Evolutionary conservation across 2,797 vertebrate genomes (phyloP).

Genomic region (Falco berigora): DNA sequence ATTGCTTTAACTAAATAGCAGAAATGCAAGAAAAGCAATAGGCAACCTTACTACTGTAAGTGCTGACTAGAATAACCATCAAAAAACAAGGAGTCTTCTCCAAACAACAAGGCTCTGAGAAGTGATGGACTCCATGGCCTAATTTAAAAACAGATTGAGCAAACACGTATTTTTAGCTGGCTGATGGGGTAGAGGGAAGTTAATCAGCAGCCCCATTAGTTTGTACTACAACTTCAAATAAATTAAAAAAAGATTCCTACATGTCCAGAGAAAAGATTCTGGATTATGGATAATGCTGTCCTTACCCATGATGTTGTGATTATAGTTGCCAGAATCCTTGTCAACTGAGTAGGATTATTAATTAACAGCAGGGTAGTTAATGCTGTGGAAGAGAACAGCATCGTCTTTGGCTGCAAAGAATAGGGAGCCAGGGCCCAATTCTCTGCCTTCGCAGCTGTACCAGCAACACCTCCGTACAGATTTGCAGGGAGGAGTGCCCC

Average conservation of each 20-base stretch:
- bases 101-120: neutral
- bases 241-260: neutral
- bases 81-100: neutral
- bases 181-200: neutral
- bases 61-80: neutral
- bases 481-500: accelerated
- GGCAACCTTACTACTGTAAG: neutral
- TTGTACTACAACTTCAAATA: neutral
- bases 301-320: neutral
- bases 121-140: neutral
- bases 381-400: neutral
- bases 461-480: neutral
- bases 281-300: neutral
- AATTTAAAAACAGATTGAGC: neutral
- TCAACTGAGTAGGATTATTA: neutral
- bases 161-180: neutral
- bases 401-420: neutral
- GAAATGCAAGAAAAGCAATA: neutral
- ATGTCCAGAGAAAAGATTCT: neutral
- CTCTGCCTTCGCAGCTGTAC: neutral
- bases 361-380: neutral
- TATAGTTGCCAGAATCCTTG: neutral
- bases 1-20: neutral
- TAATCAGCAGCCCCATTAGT: neutral
- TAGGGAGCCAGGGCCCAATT: neutral